phyloP scores from a whole-genome alignment of 2,797 vertebrate species.

The Sandelia bainsii region DNA sequence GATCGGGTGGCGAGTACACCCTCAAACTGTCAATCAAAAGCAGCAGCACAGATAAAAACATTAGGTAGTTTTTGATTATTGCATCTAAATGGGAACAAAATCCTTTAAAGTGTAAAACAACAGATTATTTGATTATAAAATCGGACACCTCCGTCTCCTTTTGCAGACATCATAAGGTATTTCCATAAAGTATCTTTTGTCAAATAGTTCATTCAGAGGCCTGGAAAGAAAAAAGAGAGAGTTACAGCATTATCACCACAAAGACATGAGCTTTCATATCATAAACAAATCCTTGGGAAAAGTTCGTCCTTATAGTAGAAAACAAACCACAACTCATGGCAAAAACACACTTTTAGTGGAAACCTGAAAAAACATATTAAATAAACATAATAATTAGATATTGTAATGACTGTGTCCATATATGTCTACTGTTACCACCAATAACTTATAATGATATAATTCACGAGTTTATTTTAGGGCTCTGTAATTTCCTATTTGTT shows the following conservation, averaged over 20 bases:
- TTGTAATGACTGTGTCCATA: background rate
- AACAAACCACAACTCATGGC: background rate
- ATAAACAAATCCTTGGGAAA: background rate
- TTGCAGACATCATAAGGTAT: conserved; percentile 94
- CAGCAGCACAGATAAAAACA: background rate
- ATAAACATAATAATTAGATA: too few species aligned
- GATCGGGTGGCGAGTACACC: conserved; percentile 90
- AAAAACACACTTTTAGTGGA: background rate
- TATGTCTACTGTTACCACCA: too few species aligned
- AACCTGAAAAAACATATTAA: background rate
- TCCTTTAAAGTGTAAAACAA: background rate
- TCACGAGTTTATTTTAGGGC: too few species aligned
- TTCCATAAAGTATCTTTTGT: conserved; percentile 92
- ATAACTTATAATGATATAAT: too few species aligned
- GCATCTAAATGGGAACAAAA: background rate
- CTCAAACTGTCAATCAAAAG: conserved; percentile 82
- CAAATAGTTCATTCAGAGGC: conserved; percentile 88
- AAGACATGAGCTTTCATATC: background rate
- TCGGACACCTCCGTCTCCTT: conserved; percentile 84
- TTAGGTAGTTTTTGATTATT: background rate
- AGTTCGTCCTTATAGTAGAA: background rate
- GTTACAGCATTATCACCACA: background rate
- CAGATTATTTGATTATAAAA: background rate
- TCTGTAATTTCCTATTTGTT: too few species aligned
- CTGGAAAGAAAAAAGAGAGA: conserved; percentile 72